These are phyloP conservation scores for Leptinotarsa texana DNA, from an alignment of 1,140 invertebrate genomes.

Conservation along the genomic window DNA sequence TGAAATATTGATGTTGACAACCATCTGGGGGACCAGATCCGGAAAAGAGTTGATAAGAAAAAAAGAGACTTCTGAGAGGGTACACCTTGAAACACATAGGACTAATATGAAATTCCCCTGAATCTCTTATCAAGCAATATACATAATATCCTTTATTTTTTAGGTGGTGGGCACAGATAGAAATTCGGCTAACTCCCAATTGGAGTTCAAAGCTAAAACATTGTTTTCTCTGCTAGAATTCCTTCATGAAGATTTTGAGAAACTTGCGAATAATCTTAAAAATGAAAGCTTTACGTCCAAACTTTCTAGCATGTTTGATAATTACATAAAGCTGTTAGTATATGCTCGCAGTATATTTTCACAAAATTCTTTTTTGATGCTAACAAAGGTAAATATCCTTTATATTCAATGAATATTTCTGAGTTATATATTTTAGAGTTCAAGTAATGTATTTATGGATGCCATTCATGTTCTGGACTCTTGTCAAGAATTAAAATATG, in stretches of 20 bases:
- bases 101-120: no score
- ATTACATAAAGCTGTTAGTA: constrained; percentile 79
- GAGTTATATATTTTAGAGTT: constrained; percentile 1
- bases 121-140: constrained; percentile 7
- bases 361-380: constrained; percentile 72
- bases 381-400: constrained; percentile 70
- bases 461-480: background rate
- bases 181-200: constrained; percentile 77
- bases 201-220: constrained; percentile 73
- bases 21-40: no score
- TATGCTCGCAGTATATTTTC: constrained; percentile 78
- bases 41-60: no score
- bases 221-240: constrained; percentile 74
- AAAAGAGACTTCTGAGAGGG: no score
- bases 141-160: constrained; percentile 34
- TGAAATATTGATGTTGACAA: no score
- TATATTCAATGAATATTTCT: constrained; percentile 19
- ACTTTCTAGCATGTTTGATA: constrained; percentile 81
- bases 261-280: constrained; percentile 64
- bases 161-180: constrained; percentile 84
- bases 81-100: no score
- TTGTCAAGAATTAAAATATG: background rate
- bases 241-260: constrained; percentile 77
- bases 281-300: constrained; percentile 73
- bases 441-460: constrained; percentile 7